phyloP scores from a whole-genome alignment of 30 jellyfish, hydroid and myxozoan genomes.

The Sanderia malayensis region DNA sequence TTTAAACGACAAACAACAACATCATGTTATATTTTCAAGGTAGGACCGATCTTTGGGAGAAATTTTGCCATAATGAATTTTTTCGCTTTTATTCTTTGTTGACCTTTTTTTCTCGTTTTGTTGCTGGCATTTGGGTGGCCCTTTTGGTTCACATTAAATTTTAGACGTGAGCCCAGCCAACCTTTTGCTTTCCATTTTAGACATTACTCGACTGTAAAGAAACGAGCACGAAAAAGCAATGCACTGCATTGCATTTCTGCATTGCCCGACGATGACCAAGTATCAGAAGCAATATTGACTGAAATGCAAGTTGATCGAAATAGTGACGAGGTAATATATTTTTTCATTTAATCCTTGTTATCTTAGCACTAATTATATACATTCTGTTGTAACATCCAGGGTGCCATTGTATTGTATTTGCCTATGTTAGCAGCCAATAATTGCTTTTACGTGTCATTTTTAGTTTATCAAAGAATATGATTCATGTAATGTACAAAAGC shows the following conservation, averaged over 20 bases:
- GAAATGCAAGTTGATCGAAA: conserved; percentile 50
- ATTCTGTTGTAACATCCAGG: neutral
- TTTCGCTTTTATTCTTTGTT: neutral
- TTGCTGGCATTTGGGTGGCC: neutral
- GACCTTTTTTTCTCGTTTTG: neutral
- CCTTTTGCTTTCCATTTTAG: conserved; percentile 5
- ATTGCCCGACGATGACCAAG: conserved; percentile 45
- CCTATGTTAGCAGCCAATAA: neutral
- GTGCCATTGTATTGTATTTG: neutral
- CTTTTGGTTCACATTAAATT: neutral
- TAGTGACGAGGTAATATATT: conserved; percentile 45
- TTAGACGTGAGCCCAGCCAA: neutral
- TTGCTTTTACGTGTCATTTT: neutral
- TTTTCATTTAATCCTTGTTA: too few species aligned
- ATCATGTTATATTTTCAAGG: conserved; percentile 35
- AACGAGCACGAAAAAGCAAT: conserved; percentile 21
- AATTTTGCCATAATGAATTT: neutral
- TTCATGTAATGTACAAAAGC: conserved; percentile 47
- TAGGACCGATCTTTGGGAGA: neutral
- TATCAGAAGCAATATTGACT: conserved; percentile 35
- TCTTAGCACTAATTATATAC: neutral
- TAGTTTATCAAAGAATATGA: conserved; percentile 68
- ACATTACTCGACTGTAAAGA: conserved; percentile 41
- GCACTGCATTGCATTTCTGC: neutral
- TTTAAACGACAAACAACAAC: conserved; percentile 7